These are phyloP conservation scores for Halisarca cf. caerulea DNA, from an alignment of 37 sponge, comb jelly and placozoan species.

Conservation along the genomic window DNA sequence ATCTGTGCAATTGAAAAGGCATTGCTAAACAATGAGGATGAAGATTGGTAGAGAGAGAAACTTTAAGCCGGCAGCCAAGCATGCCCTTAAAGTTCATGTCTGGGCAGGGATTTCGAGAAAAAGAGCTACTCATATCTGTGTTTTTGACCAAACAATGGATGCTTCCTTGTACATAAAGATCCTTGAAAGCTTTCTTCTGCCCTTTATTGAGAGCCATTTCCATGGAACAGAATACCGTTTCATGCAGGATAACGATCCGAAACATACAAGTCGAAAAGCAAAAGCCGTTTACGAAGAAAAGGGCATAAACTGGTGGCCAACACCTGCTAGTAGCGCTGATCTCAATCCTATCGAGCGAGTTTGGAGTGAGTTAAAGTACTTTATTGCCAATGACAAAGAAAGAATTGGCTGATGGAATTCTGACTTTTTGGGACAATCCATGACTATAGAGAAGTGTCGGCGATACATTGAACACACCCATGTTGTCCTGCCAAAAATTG, in stretches of 20 bases:
- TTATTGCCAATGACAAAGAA: conserved; percentile 6
- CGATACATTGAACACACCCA: neutral
- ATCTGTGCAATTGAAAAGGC: neutral
- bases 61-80: neutral
- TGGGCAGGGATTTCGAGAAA: conserved; percentile 11
- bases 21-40: conserved; percentile 10
- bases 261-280: neutral
- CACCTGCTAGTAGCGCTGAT: neutral
- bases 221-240: neutral
- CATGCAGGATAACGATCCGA: conserved; percentile 22
- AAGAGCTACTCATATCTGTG: neutral
- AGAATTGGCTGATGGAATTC: neutral
- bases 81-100: conserved; percentile 6
- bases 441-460: neutral
- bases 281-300: neutral
- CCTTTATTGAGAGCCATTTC: neutral
- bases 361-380: neutral
- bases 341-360: neutral
- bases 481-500: neutral
- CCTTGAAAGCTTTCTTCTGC: neutral
- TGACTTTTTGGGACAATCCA: neutral
- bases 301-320: conserved; percentile 19
- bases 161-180: conserved; percentile 6
- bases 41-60: neutral
- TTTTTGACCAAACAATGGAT: conserved; percentile 6